phyloP scores from a whole-genome alignment of 2,113 vertebrate genomes.

The Aspiorhynchus laticeps region DNA sequence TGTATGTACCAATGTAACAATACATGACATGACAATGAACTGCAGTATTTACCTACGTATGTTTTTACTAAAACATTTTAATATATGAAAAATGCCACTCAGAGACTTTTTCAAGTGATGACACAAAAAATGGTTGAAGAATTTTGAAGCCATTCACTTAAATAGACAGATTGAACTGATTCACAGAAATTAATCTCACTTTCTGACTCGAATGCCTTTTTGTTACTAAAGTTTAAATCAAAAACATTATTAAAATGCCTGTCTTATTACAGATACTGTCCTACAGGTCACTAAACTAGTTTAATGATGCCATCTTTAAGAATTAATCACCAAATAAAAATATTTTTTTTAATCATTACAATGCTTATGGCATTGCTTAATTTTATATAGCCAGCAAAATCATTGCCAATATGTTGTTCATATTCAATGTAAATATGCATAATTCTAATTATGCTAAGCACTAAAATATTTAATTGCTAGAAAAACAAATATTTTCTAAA shows the following conservation, averaged over 20 bases:
- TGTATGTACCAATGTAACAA: background rate
- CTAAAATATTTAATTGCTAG: background rate
- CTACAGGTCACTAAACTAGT: background rate
- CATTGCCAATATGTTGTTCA: background rate
- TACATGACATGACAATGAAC: background rate
- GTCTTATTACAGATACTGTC: background rate
- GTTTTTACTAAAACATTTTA: no score
- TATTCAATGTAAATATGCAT: background rate
- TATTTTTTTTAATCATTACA: background rate
- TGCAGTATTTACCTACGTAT: no score
- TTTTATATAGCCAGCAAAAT: background rate
- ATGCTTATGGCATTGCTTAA: background rate
- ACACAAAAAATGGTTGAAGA: background rate
- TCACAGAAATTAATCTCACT: background rate
- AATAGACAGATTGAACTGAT: background rate
- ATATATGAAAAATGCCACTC: no score
- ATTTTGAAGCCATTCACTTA: background rate
- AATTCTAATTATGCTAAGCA: background rate
- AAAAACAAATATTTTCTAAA: no score
- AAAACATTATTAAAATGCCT: no score
- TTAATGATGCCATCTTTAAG: background rate
- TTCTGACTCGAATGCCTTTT: background rate
- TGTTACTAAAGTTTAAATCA: background rate
- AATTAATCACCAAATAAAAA: background rate
- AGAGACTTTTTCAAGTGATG: background rate